Evolutionary conservation across 2,888 invertebrate genomes (phyloP).

Genomic region (Aphodius granarius): DNA sequence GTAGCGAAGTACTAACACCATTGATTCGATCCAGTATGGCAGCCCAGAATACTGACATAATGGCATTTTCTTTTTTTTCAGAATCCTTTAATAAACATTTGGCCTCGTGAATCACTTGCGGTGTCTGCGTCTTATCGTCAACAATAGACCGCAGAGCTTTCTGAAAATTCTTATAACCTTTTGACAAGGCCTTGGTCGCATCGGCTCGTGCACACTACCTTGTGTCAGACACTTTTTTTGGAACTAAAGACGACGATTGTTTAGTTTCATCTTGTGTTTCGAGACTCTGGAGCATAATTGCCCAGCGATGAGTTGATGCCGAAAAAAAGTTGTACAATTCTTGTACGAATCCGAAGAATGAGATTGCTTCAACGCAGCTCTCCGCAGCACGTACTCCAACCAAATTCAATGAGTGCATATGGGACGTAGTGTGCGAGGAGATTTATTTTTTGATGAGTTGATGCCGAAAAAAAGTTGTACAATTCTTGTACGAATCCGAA

Average conservation of each 20-base stretch:
- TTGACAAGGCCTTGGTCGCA: no score
- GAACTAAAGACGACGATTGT: background rate
- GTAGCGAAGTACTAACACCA: background rate
- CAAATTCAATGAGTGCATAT: conserved; percentile 19
- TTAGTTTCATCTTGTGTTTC: no score
- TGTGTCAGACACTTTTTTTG: no score
- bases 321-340: conserved; percentile 20
- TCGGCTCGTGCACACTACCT: no score
- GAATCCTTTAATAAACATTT: conserved; percentile 1
- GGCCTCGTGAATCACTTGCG: background rate
- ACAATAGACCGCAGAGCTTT: background rate
- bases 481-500: conserved; percentile 17
- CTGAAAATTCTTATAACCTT: background rate
- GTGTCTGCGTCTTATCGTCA: background rate
- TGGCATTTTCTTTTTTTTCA: conserved; percentile 1
- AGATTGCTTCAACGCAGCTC: background rate
- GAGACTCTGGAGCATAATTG: background rate
- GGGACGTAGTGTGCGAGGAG: conserved; percentile 4
- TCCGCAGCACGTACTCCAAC: conserved; percentile 14
- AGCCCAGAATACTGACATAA: background rate
- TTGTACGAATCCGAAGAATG: conserved; percentile 17
- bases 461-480: conserved; percentile 20
- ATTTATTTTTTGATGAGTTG: conserved; percentile 12
- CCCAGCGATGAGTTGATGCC: conserved; percentile 16
- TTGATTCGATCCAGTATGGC: background rate